These are phyloP conservation scores for Eupsilia transversa DNA, from an alignment of 2,888 invertebrate species.

Conservation along the genomic window DNA sequence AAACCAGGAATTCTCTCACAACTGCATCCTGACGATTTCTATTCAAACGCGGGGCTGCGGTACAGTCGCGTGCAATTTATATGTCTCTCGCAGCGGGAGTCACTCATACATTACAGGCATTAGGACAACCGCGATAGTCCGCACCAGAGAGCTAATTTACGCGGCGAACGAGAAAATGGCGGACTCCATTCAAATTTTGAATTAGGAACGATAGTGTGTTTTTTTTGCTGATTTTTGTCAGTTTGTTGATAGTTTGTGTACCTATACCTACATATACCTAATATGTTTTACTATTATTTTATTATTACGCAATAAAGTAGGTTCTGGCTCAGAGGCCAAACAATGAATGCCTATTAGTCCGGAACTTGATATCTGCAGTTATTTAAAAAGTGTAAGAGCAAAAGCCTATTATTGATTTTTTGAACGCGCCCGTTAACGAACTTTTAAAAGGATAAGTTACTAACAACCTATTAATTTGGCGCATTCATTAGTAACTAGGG, in stretches of 20 bases:
- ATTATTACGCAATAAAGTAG: neutral
- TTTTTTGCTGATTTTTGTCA: neutral
- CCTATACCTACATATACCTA: too few species aligned
- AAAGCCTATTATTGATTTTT: constrained; percentile 38
- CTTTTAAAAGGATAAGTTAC: constrained; percentile 60
- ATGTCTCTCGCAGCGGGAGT: constrained; percentile 83
- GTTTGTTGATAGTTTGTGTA: neutral
- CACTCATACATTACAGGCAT: constrained; percentile 74
- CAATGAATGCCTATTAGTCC: neutral
- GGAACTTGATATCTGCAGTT: constrained; percentile 13
- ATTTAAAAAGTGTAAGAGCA: constrained; percentile 32
- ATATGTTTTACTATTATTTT: neutral
- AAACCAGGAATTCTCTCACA: constrained; percentile 61
- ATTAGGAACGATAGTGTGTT: constrained; percentile 34
- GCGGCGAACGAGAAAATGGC: constrained; percentile 53
- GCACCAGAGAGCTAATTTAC: constrained; percentile 61
- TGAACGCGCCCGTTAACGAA: constrained; percentile 34
- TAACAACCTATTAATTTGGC: constrained; percentile 56
- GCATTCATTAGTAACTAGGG: constrained; percentile 56
- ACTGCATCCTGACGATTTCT: constrained; percentile 70
- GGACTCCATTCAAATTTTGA: constrained; percentile 55
- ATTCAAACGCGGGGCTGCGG: constrained; percentile 66
- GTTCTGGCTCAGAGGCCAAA: neutral
- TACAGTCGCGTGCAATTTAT: constrained; percentile 80
- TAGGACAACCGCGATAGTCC: constrained; percentile 74